Conservation (phyloP, 2,888 invertebrate species). For the Tuta absoluta region DNA sequence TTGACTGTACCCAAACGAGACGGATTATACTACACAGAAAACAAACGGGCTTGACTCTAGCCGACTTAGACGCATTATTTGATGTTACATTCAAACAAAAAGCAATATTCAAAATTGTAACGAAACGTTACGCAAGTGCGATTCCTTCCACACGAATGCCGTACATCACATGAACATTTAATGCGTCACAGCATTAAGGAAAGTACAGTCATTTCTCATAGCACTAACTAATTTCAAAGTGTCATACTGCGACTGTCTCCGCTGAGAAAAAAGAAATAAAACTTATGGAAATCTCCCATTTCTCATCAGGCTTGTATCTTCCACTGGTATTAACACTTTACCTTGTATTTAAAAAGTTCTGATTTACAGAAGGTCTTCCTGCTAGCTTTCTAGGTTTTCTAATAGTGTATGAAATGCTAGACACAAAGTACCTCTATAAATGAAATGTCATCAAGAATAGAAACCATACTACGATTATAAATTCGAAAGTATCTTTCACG, state of each 20-base stretch:
- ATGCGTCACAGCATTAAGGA: conserved; percentile 17
- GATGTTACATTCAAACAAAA: too few species aligned
- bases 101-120: too few species aligned
- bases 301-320: conserved; percentile 31
- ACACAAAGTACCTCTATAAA: too few species aligned
- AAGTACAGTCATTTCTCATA: conserved; percentile 49
- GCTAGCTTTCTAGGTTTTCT: background rate
- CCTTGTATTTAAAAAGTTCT: background rate
- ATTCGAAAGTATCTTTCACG: too few species aligned
- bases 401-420: background rate
- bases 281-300: conserved; percentile 42
- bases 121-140: too few species aligned
- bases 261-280: conserved; percentile 43
- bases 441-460: background rate
- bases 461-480: too few species aligned
- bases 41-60: too few species aligned
- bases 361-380: background rate
- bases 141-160: too few species aligned
- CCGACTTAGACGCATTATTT: too few species aligned
- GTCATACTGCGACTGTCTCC: conserved; percentile 46
- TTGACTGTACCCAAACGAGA: too few species aligned
- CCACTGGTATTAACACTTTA: conserved; percentile 7
- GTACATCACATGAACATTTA: too few species aligned
- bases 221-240: conserved; percentile 59
- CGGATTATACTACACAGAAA: too few species aligned